These are phyloP conservation scores for Volucella bombylans DNA, from an alignment of 2,888 invertebrate genomes.

Conservation along the genomic window DNA sequence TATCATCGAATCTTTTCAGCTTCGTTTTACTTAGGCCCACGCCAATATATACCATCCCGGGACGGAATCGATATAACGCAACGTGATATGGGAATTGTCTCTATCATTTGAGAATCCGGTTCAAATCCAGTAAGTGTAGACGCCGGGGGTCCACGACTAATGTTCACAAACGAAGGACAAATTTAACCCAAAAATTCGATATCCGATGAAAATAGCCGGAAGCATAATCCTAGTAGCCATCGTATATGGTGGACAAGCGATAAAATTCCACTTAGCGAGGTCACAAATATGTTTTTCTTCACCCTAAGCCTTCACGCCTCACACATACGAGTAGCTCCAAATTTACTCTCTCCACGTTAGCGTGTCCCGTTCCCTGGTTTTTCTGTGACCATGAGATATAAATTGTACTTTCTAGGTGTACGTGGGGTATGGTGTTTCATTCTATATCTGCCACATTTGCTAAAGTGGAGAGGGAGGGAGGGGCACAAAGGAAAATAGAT, in stretches of 20 bases:
- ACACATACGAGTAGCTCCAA: conserved; percentile 28
- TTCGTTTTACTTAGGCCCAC: background rate
- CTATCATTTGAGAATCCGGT: conserved; percentile 39
- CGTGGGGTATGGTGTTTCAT: background rate
- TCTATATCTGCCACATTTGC: background rate
- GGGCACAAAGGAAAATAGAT: conserved; percentile 17
- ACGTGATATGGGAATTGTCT: conserved; percentile 39
- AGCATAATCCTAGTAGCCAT: conserved; percentile 55
- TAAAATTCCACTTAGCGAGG: conserved; percentile 67
- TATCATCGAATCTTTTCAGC: conserved; percentile 1
- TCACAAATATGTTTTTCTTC: conserved; percentile 42
- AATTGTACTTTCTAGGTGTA: conserved; percentile 47
- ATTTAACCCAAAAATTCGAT: conserved; percentile 65
- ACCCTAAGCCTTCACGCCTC: background rate
- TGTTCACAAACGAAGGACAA: conserved; percentile 43
- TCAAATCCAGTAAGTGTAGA: conserved; percentile 8
- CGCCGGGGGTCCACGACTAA: conserved; percentile 2
- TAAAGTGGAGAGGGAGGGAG: background rate
- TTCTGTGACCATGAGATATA: conserved; percentile 36
- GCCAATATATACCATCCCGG: conserved; percentile 35
- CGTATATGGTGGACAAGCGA: conserved; percentile 53
- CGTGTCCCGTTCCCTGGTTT: background rate
- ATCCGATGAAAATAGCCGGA: conserved; percentile 68
- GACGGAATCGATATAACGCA: conserved; percentile 26
- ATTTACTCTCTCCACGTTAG: background rate